Evolutionary conservation across 2,113 vertebrate genomes (phyloP).

Genomic region (Tenebrosternarchus preto): DNA sequence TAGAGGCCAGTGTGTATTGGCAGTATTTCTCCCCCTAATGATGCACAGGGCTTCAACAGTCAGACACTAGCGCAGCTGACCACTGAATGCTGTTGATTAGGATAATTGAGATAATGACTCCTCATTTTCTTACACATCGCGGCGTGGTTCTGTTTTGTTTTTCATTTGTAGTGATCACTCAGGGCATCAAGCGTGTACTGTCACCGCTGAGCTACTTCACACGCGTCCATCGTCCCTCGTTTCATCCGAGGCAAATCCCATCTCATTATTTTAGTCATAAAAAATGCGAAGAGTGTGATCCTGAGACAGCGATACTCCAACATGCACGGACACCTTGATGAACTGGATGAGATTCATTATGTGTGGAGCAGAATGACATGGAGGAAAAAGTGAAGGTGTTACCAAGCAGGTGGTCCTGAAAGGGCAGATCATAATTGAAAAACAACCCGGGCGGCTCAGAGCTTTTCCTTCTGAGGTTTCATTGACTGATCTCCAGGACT

Average conservation of each 20-base stretch:
- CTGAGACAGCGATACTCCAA: background rate
- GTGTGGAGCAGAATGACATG: background rate
- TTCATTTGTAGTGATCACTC: slow-evolving; percentile 19
- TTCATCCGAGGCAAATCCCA: background rate
- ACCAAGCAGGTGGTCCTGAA: slow-evolving; percentile 13
- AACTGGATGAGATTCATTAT: background rate
- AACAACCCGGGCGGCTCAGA: background rate
- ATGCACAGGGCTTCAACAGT: slow-evolving; percentile 4
- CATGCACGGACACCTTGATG: background rate
- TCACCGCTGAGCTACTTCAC: slow-evolving; percentile 12
- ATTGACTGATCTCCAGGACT: slow-evolving; percentile 18
- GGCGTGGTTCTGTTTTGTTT: slow-evolving; percentile 30
- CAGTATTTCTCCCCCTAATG: slow-evolving; percentile 25
- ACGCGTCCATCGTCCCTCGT: background rate
- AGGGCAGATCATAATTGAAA: slow-evolving; percentile 11
- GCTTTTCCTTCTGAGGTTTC: slow-evolving; percentile 7
- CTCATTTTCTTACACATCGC: slow-evolving; percentile 35
- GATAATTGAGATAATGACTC: slow-evolving; percentile 29
- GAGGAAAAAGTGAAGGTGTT: background rate
- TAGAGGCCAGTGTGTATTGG: background rate
- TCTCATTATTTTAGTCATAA: slow-evolving; percentile 17
- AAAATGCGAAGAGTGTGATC: background rate
- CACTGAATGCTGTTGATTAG: slow-evolving; percentile 37
- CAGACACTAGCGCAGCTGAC: slow-evolving; percentile 16
- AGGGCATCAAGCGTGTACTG: background rate